A percentile compares a stretch with the other conserved stretches of the same genome.
Evolutionary conservation across 2,888 invertebrate species (phyloP).

Genomic region (Malacosoma neustria): DNA sequence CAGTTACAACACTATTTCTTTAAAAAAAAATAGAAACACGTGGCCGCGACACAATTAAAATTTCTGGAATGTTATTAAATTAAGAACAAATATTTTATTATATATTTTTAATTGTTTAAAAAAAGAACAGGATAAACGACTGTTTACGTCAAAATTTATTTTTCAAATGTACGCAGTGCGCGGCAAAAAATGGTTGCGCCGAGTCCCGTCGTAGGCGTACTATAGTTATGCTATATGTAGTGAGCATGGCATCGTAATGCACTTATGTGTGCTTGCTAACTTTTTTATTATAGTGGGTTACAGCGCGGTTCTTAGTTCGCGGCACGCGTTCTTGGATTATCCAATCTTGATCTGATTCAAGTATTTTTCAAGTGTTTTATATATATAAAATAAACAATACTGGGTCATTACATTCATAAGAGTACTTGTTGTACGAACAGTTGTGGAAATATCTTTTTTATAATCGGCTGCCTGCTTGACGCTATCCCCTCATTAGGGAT

Average conservation of each 20-base stretch:
- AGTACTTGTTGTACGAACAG: no score
- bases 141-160: conserved; percentile 71
- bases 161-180: conserved; percentile 72
- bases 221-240: conserved; percentile 43
- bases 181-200: conserved; percentile 66
- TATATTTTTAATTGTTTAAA: conserved; percentile 7
- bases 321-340: conserved; percentile 27
- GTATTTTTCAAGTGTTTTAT: no score
- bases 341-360: conserved; percentile 54
- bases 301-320: conserved; percentile 63
- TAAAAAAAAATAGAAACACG: conserved; percentile 13
- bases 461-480: no score
- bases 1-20: conserved; percentile 24
- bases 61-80: conserved; percentile 6
- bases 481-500: no score
- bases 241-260: conserved; percentile 60
- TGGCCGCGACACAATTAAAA: conserved; percentile 7
- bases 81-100: neutral
- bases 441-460: no score
- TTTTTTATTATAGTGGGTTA: conserved; percentile 71
- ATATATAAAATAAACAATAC: no score
- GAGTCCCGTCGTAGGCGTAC: conserved; percentile 57
- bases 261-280: conserved; percentile 71
- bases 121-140: conserved; percentile 46
- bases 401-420: no score